Base-by-base conservation (phyloP, 2,888 invertebrate genomes). In the Ornithoptera alexandrae region DNA sequence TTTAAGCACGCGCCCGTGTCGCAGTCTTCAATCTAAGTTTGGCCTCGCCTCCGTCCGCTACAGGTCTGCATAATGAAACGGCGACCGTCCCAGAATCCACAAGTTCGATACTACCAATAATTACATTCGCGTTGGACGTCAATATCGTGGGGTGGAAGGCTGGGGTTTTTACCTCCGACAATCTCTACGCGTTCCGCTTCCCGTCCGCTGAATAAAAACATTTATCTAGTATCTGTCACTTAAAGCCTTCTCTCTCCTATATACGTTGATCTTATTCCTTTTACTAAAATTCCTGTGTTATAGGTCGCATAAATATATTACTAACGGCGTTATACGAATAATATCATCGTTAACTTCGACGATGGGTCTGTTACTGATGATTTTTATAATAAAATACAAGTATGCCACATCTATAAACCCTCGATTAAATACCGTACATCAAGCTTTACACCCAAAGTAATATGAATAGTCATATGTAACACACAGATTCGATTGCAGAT, bases 161-260 rank as follows among this genome's bases (percentile, higher is more conserved):
- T 64, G 30, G 53, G 57, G 42, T 70, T 62, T 72, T 71, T 68
- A 50, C 57, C 66, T 24, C 42, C 58, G 68, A 63, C 50, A 63
- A 63, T 84, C 85, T 89, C 84, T 84, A 83, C 84, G 82, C 81
- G 82, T 73, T 82, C 77, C 79, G 79, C 82, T 68, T 86, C 86
- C 86, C 88, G 89, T 90, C 88, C 88, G 82, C 84, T 79, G 82
- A 82, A 87, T 83, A 85, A 88, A 89, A 86, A 88, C 89, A 90
- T 91, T 90, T 91, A 91, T 91, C 91, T 90, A 89, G 87, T 85
- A 89, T 90, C 88, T 90, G 90, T 90, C 90, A 90, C 87, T 90
- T 90, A 87, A 89, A 89, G 87, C 87, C 84, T 86, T 87, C 88
- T 86, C 89, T 87, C 88, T 89, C 86, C 84, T 90, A 87, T 89